Conservation (phyloP, 2,797 vertebrate species). For the Acropternis orthonyx region DNA sequence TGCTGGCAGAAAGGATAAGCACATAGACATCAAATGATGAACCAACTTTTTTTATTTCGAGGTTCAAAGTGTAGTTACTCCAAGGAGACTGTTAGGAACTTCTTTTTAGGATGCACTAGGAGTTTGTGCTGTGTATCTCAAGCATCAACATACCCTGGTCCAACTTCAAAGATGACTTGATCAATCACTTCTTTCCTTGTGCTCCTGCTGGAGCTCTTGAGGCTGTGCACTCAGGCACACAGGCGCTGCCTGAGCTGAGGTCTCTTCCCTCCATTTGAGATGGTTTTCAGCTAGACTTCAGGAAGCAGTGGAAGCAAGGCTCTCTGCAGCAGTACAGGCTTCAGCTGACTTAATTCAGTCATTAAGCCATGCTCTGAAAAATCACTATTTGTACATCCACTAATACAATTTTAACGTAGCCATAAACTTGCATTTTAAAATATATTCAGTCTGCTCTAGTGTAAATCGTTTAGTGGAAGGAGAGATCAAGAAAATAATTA, state of each 20-base stretch:
- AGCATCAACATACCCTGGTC: background rate
- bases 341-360: background rate
- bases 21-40: background rate
- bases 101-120: background rate
- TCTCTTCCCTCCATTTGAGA: background rate
- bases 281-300: background rate
- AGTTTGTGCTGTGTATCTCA: background rate
- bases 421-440: background rate
- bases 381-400: background rate
- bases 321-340: background rate
- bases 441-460: background rate
- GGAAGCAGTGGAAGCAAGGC: background rate
- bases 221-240: background rate
- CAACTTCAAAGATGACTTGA: background rate
- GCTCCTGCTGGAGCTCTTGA: background rate
- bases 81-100: background rate
- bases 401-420: background rate
- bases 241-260: background rate
- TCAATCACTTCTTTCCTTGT: background rate
- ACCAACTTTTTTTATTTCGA: background rate
- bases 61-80: background rate
- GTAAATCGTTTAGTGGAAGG: background rate
- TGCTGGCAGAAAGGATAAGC: background rate
- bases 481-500: background rate
- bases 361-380: background rate